A percentile compares a stretch with the other conserved stretches of the same genome.
Evolutionary conservation across 2,888 invertebrate species (phyloP).

Genomic region (Xanthia icteritia): DNA sequence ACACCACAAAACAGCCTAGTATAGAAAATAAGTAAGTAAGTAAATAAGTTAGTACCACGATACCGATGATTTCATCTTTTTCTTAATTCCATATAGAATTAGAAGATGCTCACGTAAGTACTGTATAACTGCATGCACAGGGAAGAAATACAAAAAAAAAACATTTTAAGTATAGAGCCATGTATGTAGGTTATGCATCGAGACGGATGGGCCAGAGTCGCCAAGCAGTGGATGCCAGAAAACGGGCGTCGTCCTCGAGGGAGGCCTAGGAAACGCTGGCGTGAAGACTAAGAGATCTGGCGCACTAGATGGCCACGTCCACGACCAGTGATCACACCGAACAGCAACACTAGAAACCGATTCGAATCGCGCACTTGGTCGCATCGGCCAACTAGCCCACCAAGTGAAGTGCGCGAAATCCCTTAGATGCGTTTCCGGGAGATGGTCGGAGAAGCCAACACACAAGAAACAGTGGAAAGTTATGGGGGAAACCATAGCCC

Average conservation of each 20-base stretch:
- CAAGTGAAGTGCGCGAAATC: too few relatives aligned
- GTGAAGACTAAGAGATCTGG: not conserved
- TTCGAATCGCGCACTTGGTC: too few relatives aligned
- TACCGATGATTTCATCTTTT: not conserved
- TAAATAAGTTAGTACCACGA: not conserved
- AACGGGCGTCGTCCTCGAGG: not conserved
- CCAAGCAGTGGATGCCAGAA: not conserved
- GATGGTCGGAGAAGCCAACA: not conserved
- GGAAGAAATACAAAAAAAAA: slow-evolving; percentile 16
- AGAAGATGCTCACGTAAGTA: not conserved
- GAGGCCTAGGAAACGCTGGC: not conserved
- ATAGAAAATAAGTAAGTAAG: not conserved
- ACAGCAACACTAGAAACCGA: too few relatives aligned
- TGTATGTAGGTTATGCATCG: not conserved
- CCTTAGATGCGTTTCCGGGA: not conserved
- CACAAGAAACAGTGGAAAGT: not conserved
- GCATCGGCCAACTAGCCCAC: too few relatives aligned
- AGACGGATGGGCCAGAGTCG: not conserved
- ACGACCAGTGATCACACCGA: too few relatives aligned
- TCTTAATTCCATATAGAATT: not conserved
- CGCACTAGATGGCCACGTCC: too few relatives aligned
- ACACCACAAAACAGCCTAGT: slow-evolving; percentile 2
- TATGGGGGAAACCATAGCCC: not conserved
- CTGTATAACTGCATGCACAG: slow-evolving; percentile 23
- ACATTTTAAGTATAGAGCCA: not conserved